Conservation (phyloP, 2,113 vertebrate species). For the Paracanthobrama guichenoti region DNA sequence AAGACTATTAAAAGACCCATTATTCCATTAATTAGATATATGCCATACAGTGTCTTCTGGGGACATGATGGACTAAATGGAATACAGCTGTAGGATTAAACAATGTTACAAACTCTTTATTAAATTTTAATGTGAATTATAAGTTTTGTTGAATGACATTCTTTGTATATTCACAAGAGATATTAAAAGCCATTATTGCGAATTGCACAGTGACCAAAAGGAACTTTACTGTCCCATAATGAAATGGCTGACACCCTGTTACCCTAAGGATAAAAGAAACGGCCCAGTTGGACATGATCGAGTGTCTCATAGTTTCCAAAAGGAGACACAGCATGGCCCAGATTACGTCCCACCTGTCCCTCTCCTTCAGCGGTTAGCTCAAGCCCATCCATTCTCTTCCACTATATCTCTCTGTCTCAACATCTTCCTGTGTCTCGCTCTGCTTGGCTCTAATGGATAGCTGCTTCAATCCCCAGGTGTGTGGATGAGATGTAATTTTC, state of each 20-base stretch:
- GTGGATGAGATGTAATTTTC: conserved; percentile 64
- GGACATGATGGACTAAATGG: conserved; percentile 39
- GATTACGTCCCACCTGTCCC: conserved; percentile 31
- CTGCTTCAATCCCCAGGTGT: conserved; percentile 62
- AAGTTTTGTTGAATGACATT: neutral
- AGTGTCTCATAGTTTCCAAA: conserved; percentile 30
- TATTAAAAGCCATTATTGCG: conserved; percentile 11
- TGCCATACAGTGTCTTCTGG: conserved; percentile 63
- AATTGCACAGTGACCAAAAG: neutral
- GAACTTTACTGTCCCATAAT: conserved; percentile 26
- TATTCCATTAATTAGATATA: conserved; percentile 71
- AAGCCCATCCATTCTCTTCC: conserved; percentile 45
- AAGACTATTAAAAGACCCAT: conserved; percentile 76
- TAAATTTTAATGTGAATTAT: neutral
- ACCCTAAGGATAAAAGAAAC: conserved; percentile 13
- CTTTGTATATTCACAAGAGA: neutral
- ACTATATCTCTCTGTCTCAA: conserved; percentile 28
- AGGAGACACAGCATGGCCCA: neutral
- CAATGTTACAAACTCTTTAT: neutral
- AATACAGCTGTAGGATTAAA: conserved; percentile 6
- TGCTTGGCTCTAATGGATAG: conserved; percentile 54
- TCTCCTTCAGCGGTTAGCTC: conserved; percentile 65
- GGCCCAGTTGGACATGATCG: conserved; percentile 17
- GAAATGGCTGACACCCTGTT: conserved; percentile 6
- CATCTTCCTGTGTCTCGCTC: conserved; percentile 18